These are phyloP conservation scores for Rhagoletis zephyria DNA, from an alignment of 1,140 invertebrate species.

Conservation along the genomic window DNA sequence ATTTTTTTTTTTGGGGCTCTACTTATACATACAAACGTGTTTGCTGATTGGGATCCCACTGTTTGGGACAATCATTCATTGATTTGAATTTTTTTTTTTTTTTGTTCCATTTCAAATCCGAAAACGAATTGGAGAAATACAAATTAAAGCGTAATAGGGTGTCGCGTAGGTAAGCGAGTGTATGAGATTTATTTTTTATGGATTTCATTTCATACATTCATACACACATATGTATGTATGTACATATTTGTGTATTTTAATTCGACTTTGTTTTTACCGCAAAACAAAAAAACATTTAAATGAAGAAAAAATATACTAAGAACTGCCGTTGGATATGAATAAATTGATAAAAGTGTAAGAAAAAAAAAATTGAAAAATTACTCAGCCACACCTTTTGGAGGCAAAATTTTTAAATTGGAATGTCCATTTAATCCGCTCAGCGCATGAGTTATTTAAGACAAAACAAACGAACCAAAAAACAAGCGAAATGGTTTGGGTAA, in stretches of 20 bases:
- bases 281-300: background rate
- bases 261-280: slow-evolving; percentile 20
- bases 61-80: background rate
- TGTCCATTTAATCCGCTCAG: slow-evolving; percentile 18
- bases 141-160: slow-evolving; percentile 4
- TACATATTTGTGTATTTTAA: background rate
- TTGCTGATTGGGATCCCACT: background rate
- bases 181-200: slow-evolving; percentile 8
- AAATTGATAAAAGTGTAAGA: background rate
- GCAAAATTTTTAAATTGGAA: slow-evolving; percentile 31
- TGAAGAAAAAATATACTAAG: background rate
- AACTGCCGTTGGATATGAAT: background rate
- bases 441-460: background rate
- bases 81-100: background rate
- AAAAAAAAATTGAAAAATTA: background rate
- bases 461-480: no score
- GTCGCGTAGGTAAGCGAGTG: background rate
- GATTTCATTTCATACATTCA: background rate
- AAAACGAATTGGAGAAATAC: background rate
- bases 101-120: background rate
- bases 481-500: background rate
- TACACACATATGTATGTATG: background rate
- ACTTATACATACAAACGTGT: background rate
- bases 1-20: background rate
- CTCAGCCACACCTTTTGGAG: slow-evolving; percentile 19